Base-by-base conservation (phyloP, 2,888 invertebrate genomes). In the Aphidius colemani region DNA sequence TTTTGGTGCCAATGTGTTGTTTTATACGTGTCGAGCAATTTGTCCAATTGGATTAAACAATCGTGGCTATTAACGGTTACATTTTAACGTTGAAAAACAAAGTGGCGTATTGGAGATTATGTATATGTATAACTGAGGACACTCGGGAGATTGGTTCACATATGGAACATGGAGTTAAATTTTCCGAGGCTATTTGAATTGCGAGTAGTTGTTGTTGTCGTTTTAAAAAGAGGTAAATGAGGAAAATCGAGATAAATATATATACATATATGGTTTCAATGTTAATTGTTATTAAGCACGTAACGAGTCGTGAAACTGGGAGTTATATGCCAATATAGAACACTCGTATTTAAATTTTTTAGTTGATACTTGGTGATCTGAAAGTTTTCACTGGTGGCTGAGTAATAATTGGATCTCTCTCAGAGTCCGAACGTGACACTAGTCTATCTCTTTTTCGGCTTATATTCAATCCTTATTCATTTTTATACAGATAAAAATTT, bases 1-100 rank as follows among this genome's bases (percentile, higher is more conserved):
- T 67, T 67, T 62, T 62, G 43, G 46, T 57, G 64, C 57, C 64
- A 66, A 64, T 66, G 61, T 64, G 66, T 64, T 63, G 53, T 61
- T 64, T 40, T 30, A 43, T 11, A 46, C 49, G 53, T 63, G 41
- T 51, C 50, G 64, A 64, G 67, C 72, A 73, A 71, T 72, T 75
- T 68, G 71, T 66, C 70, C 68, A 67, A 75, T 77, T 75, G 74
- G 73, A 75, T 75, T 75, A 73, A 77, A 76, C 73, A 71, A 75
- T 76, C 71, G 65, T 64, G 67, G 66, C 67, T 63, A 55, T 57
- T 62, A 61, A 62, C 66, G 57, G 62, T 58, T 58, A 63, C 61
- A 67, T 39, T 50, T 45, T 55, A 58, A 51, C 49, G 43, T 11
- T 18, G 40, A 57, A 53, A 58, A 61, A 66, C 58, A 61, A 65